Conservation (phyloP, 1,140 invertebrate species). For the Rhagoletis pomonella region DNA sequence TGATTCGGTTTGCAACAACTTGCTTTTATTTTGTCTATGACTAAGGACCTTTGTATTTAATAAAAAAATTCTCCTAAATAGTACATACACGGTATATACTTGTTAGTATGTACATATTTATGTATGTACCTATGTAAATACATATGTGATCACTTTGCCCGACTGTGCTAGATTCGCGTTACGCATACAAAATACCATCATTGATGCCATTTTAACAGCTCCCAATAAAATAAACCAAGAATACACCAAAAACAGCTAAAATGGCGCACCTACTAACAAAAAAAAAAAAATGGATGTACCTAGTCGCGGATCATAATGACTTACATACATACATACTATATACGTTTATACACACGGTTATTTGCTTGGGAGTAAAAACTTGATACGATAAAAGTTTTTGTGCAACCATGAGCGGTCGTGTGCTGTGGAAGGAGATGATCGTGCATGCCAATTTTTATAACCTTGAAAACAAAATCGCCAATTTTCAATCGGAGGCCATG, state of each 20-base stretch:
- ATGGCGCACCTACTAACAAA: conserved; percentile 23
- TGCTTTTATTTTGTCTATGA: too few species aligned
- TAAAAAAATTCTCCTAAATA: too few species aligned
- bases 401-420: neutral
- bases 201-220: conserved; percentile 3
- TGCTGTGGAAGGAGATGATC: neutral
- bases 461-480: conserved; percentile 37
- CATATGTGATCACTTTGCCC: neutral
- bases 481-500: conserved; percentile 22
- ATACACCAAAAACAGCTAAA: neutral
- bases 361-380: neutral
- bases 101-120: too few species aligned
- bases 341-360: neutral
- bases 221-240: conserved; percentile 11
- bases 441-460: conserved; percentile 26
- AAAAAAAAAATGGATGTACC: conserved; percentile 28
- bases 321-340: neutral
- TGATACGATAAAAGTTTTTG: conserved; percentile 10
- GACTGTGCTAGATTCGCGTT: conserved; percentile 22
- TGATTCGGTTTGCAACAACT: too few species aligned
- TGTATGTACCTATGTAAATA: too few species aligned
- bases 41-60: too few species aligned
- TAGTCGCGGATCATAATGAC: neutral
- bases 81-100: too few species aligned
- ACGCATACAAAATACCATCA: neutral